These are phyloP conservation scores for Halichondria panicea DNA, from an alignment of 37 sponge, comb jelly and placozoan genomes.

Conservation along the genomic window DNA sequence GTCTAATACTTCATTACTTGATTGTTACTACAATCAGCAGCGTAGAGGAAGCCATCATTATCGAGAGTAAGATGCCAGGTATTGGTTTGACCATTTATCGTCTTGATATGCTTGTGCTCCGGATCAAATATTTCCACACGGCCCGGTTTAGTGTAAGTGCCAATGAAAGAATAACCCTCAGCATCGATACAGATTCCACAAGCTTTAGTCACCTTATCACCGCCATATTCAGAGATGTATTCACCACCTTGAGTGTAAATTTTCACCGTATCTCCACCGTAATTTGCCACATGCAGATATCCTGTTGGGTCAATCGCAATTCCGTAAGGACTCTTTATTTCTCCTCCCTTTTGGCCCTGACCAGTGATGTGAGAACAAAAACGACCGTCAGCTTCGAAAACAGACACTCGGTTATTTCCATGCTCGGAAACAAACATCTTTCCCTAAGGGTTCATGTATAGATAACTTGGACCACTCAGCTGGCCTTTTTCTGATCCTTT, in stretches of 20 bases:
- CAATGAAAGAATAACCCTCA: conserved; percentile 14
- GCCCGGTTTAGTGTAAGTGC: not conserved
- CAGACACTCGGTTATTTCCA: conserved; percentile 34
- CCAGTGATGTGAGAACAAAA: conserved; percentile 18
- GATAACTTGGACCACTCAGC: conserved; percentile 20
- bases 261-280: not conserved
- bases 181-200: conserved; percentile 23
- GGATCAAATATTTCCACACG: conserved; percentile 3
- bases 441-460: conserved; percentile 21
- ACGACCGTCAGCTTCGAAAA: conserved; percentile 40
- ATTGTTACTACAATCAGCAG: not conserved
- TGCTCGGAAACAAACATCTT: conserved; percentile 31
- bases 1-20: conserved; percentile 11
- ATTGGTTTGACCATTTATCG: not conserved
- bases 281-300: conserved; percentile 33
- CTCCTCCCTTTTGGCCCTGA: no score
- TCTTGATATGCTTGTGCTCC: not conserved
- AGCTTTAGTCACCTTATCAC: conserved; percentile 1
- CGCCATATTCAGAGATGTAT: conserved; percentile 19
- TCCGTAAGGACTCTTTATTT: conserved; percentile 53
- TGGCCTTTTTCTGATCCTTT: conserved; percentile 30
- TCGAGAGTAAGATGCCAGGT: conserved; percentile 11
- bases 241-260: conserved; percentile 29
- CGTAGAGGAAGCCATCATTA: conserved; percentile 18
- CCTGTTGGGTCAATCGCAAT: conserved; percentile 45